Conservation (phyloP, 2,888 invertebrate species). For the Trichopoda pennipes region DNA sequence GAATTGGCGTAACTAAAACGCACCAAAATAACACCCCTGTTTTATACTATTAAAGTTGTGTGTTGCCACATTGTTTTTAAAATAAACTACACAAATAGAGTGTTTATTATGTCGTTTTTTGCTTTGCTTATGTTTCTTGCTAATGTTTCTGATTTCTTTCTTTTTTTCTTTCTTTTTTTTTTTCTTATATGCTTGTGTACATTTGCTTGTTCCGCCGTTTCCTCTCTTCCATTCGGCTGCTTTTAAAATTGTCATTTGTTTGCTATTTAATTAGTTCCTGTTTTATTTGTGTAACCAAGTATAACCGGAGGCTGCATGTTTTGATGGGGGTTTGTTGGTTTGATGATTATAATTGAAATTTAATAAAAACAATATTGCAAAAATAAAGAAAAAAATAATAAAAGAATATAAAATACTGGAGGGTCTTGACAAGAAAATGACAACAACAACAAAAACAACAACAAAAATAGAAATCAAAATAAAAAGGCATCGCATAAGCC, state of each 20-base stretch:
- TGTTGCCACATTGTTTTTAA: no score
- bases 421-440: no score
- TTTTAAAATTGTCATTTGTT: constrained; percentile 48
- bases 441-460: not conserved
- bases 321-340: constrained; percentile 23
- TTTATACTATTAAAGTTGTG: no score
- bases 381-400: constrained; percentile 22
- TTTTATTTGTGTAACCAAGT: constrained; percentile 23
- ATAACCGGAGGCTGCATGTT: constrained; percentile 11
- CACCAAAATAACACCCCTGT: no score
- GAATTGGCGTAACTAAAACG: no score
- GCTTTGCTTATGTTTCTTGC: not conserved
- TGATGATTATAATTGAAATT: constrained; percentile 40
- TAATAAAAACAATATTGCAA: constrained; percentile 48
- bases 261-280: constrained; percentile 58
- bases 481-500: not conserved
- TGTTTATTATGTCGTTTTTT: not conserved
- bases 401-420: not conserved
- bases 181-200: not conserved
- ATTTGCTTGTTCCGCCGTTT: not conserved
- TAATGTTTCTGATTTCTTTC: no score
- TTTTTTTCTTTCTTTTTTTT: not conserved
- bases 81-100: no score
- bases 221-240: not conserved
- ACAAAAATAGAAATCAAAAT: constrained; percentile 28